Conservation (phyloP, 2,888 invertebrate species). For the Myopa tessellatipennis region DNA sequence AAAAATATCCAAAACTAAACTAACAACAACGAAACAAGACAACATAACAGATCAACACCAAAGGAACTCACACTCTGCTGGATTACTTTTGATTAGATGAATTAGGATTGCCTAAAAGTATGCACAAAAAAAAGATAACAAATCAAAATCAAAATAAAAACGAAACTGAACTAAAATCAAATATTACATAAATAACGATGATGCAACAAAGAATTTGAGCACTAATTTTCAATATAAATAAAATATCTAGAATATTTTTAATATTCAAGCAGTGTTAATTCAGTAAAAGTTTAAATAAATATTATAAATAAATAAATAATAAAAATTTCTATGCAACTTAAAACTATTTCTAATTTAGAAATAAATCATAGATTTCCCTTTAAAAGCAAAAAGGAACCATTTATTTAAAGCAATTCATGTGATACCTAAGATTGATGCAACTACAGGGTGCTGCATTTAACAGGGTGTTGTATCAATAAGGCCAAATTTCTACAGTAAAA, state of each 20-base stretch:
- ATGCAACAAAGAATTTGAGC: neutral
- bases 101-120: slow-evolving; percentile 67
- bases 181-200: slow-evolving; percentile 22
- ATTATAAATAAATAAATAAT: slow-evolving; percentile 1
- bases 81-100: slow-evolving; percentile 67
- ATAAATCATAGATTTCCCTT: too few species aligned
- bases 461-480: neutral
- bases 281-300: too few species aligned
- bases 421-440: neutral
- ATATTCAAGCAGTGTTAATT: neutral
- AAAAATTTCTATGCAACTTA: too few species aligned
- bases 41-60: slow-evolving; percentile 51
- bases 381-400: too few species aligned
- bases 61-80: slow-evolving; percentile 55
- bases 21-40: slow-evolving; percentile 53
- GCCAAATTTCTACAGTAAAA: neutral
- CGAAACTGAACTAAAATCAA: slow-evolving; percentile 25
- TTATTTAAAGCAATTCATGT: too few species aligned
- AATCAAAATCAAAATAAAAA: slow-evolving; percentile 36
- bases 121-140: slow-evolving; percentile 53
- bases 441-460: neutral
- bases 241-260: neutral
- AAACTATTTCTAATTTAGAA: too few species aligned
- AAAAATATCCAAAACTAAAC: slow-evolving; percentile 49
- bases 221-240: neutral